Percentiles rank a stretch among this genome's conserved stretches.
phyloP scores from a whole-genome alignment of 2,113 vertebrate species.

The Cheilinus undulatus region DNA sequence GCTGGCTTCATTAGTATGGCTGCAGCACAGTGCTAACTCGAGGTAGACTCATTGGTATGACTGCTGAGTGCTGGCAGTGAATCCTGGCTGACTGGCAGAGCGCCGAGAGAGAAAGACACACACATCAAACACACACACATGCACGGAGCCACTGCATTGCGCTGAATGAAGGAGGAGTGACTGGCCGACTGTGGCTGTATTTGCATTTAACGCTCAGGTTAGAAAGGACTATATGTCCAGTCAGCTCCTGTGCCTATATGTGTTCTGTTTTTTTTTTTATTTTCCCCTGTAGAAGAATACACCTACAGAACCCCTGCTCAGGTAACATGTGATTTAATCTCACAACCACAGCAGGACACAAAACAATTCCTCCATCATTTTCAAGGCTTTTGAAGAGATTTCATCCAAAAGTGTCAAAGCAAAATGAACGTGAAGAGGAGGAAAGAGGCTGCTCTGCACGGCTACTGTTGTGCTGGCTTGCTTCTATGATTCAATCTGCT shows the following conservation, averaged over 20 bases:
- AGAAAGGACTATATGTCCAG: conserved; percentile 19
- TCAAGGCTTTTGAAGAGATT: not conserved
- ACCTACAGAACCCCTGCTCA: not conserved
- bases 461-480: too few relatives aligned
- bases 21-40: conserved; percentile 37
- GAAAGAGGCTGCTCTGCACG: not conserved
- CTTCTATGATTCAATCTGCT: too few relatives aligned
- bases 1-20: conserved; percentile 60
- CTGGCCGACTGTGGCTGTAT: conserved; percentile 33
- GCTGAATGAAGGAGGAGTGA: conserved; percentile 55
- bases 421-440: not conserved
- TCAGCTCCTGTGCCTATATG: not conserved
- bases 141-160: conserved; percentile 57
- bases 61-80: conserved; percentile 59
- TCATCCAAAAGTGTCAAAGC: not conserved
- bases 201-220: conserved; percentile 43
- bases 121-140: conserved; percentile 35
- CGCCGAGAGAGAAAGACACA: conserved; percentile 41
- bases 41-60: conserved; percentile 71
- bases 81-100: conserved; percentile 64
- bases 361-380: not conserved
- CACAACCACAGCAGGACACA: not conserved
- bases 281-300: not conserved
- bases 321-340: not conserved
- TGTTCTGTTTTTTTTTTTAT: not conserved